phyloP scores from a whole-genome alignment of 2,113 vertebrate genomes.

The pig (Sus scrofa) region T2T-Sscrofa CM000823.6:50688001-50688500 shows the following conservation, averaged over 20 bases:
- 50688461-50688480: too few species aligned
- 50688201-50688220: background rate
- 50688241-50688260: accelerated
- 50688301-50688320: background rate
- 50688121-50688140: too few species aligned
- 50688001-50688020: too few species aligned
- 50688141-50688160: background rate
- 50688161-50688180: background rate
- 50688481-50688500: too few species aligned
- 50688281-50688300: accelerated
- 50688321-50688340: background rate
- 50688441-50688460: background rate
- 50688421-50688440: too few species aligned
- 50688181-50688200: background rate
- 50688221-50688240: background rate
- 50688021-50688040: too few species aligned
- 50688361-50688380: background rate
- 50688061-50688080: too few species aligned
- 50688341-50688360: background rate
- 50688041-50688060: too few species aligned
- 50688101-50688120: background rate
- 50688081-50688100: background rate
- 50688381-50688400: background rate
- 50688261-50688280: background rate
- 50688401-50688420: background rate